Base-by-base conservation (phyloP, 2,113 vertebrate genomes). In the Excalfactoria chinensis region DNA sequence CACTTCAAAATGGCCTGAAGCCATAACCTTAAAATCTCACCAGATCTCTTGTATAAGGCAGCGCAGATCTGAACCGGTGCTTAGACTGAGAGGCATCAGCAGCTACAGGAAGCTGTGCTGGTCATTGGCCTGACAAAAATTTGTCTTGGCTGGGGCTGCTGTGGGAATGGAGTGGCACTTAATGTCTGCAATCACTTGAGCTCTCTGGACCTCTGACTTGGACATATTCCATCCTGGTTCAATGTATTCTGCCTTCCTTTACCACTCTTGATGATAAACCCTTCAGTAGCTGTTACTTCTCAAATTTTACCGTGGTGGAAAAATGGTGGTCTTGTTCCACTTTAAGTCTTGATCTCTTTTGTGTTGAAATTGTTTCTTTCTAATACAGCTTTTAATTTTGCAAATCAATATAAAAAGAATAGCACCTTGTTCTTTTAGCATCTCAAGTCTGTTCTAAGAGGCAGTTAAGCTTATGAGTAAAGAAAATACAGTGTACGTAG, bases 191-290 rank as follows among this genome's bases (percentile, higher is more conserved):
- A 37, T 43, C 53, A 69, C 48, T 92, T 93, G 62, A 93, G 58
- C 58, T 93, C 72, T 40, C 58, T 66, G 83, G 13, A 44, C 53
- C 40, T 64, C 56, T 77, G 46, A 63, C 64, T 88, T 94, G 92
- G 88, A 80, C 28, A 3, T 82, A n/a, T 70, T 92, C 80, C 95
- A 82, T 72, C 67, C 78, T 11, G 3, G 35, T 72, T 89, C 75
- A 82, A 88, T 89, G 88, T 84, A 66, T 43, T 59, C 77, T 69
- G 70, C 84, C 58, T 93, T 93, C 80, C 92, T 88, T 86, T 88
- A 66, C n/a, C 37, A 41, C 66, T 82, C 70, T 69, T 44, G 55
- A 82, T 58, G 81, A 58, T 28, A 76, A 26, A 49, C 62, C 53
- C 81, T 85, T 37, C 32, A 82, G 26, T 48, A 72, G n/a, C 13